phyloP scores from a whole-genome alignment of 2,113 vertebrate species.

The Callorhinus ursinus region DNA sequence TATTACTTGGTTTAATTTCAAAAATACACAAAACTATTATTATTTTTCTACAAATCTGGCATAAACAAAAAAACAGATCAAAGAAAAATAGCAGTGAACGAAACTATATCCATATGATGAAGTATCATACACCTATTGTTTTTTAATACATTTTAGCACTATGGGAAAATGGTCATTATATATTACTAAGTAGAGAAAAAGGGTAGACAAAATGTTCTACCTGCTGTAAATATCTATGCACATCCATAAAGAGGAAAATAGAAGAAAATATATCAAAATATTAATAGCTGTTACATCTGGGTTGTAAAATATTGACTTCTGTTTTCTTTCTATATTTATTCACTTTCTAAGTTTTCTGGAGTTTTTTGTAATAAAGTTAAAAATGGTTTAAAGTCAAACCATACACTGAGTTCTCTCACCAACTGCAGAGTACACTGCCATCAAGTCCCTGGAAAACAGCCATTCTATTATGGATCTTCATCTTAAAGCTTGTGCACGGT shows the following conservation, averaged over 20 bases:
- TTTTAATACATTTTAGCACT: not conserved
- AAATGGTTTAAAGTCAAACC: not conserved
- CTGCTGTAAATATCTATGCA: not conserved
- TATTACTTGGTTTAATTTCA: not conserved
- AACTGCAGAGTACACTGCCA: not conserved
- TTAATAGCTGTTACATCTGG: not conserved
- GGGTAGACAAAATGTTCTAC: not conserved
- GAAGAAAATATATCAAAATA: conserved; percentile 1
- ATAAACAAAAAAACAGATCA: not conserved
- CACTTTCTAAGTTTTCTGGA: not conserved
- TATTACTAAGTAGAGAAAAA: not conserved
- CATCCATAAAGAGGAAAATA: not conserved
- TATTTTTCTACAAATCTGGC: not conserved
- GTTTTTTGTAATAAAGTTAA: not conserved
- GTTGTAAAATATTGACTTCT: conserved; percentile 6
- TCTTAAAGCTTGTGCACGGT: not conserved
- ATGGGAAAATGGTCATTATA: not conserved
- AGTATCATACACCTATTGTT: not conserved
- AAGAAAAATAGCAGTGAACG: not conserved
- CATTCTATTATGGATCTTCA: not conserved
- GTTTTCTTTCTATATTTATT: not conserved
- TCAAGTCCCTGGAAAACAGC: not conserved
- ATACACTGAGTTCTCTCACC: not conserved
- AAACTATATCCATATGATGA: not conserved
- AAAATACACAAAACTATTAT: not conserved